Evolutionary conservation across 1,140 invertebrate genomes (phyloP), one percentile per base, ranked within the genome.

Genomic region (Orius laevigatus): DNA sequence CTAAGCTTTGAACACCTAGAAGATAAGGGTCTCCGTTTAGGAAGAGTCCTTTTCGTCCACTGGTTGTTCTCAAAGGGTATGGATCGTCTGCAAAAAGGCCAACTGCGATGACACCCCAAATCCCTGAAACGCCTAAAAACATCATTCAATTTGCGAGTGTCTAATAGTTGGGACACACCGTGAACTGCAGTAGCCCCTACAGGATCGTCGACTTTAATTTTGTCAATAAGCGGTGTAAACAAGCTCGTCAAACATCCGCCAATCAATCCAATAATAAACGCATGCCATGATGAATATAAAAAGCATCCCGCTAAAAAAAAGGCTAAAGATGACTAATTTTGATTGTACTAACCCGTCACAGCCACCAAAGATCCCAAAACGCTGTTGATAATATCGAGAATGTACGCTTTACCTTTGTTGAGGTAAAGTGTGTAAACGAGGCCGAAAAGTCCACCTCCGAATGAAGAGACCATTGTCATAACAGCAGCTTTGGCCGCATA

Each of bases 31-130:
- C 85, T 12, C 89, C 88, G 35, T 80, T 85, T 71, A 85, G 83
- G 50, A 90, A 76, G 8, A 91, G 57, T 1, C 89, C 89, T 32
- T 67, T 73, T 53, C 79, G 68, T 18, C 85, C 84, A 39, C 69
- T 73, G 0, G 85, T 90, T 0, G 86, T 81, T 18, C 77, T 67
- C 54, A 90, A 67, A 0, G 86, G 78, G 41, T 73, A 61, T 11
- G 90, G 88, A 64, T 85, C 74, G 52, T 89, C 78, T n/a, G 85
- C 85, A 61, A 95, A 93, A 1, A 94, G 66, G 0, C 87, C 89
- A 4, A 94, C 86, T 0, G 87, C 81, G 9, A 94, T 54, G 34
- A 94, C 77, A 6, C 87, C 77, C 77, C 77, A 79, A 32, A 79
- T 67, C 0, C 77, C 77, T 41, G 73, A 71, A n/a, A 76, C 66